Evolutionary conservation across 2,888 invertebrate genomes (phyloP).

Genomic region (Gandaritis pyraliata): DNA sequence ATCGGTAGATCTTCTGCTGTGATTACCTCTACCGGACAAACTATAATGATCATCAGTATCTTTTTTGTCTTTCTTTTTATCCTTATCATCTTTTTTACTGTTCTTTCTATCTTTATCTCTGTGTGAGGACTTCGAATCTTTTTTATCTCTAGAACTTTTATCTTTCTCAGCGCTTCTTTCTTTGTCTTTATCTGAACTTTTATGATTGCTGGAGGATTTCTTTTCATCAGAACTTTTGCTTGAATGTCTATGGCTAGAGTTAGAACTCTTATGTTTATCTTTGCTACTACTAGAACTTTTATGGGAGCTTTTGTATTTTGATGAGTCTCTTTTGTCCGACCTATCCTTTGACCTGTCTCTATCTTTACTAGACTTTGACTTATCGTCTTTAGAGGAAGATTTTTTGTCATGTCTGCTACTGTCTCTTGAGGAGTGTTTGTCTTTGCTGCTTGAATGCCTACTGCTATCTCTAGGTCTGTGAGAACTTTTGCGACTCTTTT

Average conservation of each 20-base stretch:
- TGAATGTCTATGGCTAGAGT: constrained; percentile 65
- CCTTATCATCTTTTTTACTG: constrained; percentile 73
- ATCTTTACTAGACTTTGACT: constrained; percentile 68
- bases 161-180: constrained; percentile 62
- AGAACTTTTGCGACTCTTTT: constrained; percentile 69
- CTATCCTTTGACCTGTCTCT: constrained; percentile 64
- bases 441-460: constrained; percentile 73
- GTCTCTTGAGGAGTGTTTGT: constrained; percentile 73
- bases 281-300: constrained; percentile 62
- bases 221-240: constrained; percentile 71
- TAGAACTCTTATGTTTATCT: constrained; percentile 67
- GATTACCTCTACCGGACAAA: constrained; percentile 85
- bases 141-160: constrained; percentile 64
- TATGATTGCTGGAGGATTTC: constrained; percentile 56
- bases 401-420: constrained; percentile 70
- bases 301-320: constrained; percentile 71
- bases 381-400: constrained; percentile 67
- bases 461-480: constrained; percentile 73
- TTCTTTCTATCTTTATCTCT: constrained; percentile 75
- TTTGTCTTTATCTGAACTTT: constrained; percentile 43
- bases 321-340: constrained; percentile 70
- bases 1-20: constrained; percentile 89
- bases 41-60: constrained; percentile 89
- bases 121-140: constrained; percentile 67
- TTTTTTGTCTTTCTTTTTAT: constrained; percentile 80